Evolutionary conservation across 1,140 invertebrate genomes (phyloP).

Genomic region (Drosophila eugracilis): DNA sequence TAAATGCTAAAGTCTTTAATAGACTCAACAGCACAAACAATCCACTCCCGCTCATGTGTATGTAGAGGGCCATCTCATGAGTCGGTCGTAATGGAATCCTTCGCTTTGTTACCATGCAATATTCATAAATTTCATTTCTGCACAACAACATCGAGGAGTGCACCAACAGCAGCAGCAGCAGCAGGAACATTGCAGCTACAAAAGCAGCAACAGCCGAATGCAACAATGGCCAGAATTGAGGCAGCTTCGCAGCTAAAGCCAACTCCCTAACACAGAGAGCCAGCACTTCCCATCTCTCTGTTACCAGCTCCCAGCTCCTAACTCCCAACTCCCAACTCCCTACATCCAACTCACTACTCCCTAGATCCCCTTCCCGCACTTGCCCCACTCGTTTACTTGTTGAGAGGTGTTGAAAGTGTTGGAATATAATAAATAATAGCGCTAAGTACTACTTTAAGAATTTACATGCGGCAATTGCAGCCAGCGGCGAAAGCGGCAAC

Average conservation of each 20-base stretch:
- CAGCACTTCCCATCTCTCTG: slow-evolving; percentile 5
- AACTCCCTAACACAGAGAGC: slow-evolving; percentile 32
- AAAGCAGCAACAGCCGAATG: slow-evolving; percentile 38
- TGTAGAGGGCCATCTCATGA: slow-evolving; percentile 37
- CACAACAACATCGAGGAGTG: slow-evolving; percentile 65
- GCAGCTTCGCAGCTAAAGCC: slow-evolving; percentile 28
- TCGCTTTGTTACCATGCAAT: slow-evolving; percentile 80
- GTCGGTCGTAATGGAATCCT: slow-evolving; percentile 76
- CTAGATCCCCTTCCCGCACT: not conserved
- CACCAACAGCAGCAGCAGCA: slow-evolving; percentile 47
- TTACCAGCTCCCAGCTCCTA: slow-evolving; percentile 13
- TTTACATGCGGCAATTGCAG: slow-evolving; percentile 83
- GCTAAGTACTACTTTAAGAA: slow-evolving; percentile 84
- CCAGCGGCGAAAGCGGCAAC: slow-evolving; percentile 39
- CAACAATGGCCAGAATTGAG: slow-evolving; percentile 70
- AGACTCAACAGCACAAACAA: slow-evolving; percentile 24
- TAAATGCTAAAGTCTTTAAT: slow-evolving; percentile 9
- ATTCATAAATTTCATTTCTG: slow-evolving; percentile 82
- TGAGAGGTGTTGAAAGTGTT: slow-evolving; percentile 84
- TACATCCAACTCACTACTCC: too few species aligned
- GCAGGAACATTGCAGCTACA: slow-evolving; percentile 34
- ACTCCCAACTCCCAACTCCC: not conserved
- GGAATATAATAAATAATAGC: slow-evolving; percentile 84
- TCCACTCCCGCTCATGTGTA: slow-evolving; percentile 28
- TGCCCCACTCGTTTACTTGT: slow-evolving; percentile 74